These are phyloP conservation scores for Drosophila aldrichi DNA, from an alignment of 2,888 invertebrate genomes.

Conservation along the genomic window DNA sequence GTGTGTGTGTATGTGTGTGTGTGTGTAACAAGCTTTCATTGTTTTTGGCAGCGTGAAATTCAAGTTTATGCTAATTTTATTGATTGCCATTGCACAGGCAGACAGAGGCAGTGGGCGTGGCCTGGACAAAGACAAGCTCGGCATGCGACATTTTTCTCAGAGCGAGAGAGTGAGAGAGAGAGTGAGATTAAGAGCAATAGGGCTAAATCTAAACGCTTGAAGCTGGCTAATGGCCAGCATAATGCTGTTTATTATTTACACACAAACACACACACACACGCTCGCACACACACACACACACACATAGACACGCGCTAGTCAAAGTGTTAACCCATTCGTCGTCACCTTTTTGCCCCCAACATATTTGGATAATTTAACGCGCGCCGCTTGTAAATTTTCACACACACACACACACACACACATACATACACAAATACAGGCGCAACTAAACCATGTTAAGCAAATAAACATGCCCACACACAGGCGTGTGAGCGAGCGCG, in stretches of 20 bases:
- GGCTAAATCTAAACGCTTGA: slow-evolving; percentile 1
- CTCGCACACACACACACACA: neutral
- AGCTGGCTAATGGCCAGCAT: slow-evolving; percentile 13
- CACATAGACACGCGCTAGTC: slow-evolving; percentile 35
- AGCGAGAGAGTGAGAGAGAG: neutral
- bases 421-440: slow-evolving; percentile 34
- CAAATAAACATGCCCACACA: slow-evolving; percentile 66
- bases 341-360: slow-evolving; percentile 79
- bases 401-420: slow-evolving; percentile 38
- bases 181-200: neutral
- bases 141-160: slow-evolving; percentile 1
- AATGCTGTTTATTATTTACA: slow-evolving; percentile 19
- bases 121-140: neutral
- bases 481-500: slow-evolving; percentile 15
- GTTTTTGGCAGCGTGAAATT: slow-evolving; percentile 67
- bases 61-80: slow-evolving; percentile 75
- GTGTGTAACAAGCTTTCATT: slow-evolving; percentile 39
- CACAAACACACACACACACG: slow-evolving; percentile 8
- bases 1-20: slow-evolving; percentile 24
- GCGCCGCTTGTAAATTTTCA: slow-evolving; percentile 78
- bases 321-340: slow-evolving; percentile 79
- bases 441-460: slow-evolving; percentile 77
- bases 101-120: slow-evolving; percentile 37
- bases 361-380: slow-evolving; percentile 81
- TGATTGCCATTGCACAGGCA: slow-evolving; percentile 53